Percentiles rank a stretch among this genome's conserved stretches.
Conservation (phyloP, 2,113 vertebrate species). For the Nycticebus coucang region DNA sequence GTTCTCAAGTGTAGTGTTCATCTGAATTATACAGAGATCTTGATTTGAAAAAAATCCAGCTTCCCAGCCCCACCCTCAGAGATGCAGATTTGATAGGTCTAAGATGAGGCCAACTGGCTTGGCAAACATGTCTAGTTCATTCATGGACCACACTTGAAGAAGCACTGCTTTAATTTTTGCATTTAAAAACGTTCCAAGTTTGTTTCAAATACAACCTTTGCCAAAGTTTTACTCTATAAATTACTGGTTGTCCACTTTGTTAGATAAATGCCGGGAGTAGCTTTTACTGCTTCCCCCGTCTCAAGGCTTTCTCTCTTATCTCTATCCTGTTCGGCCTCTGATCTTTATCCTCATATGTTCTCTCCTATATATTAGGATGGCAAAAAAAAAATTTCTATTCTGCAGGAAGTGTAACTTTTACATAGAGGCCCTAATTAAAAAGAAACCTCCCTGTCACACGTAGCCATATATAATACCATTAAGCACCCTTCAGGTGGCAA, state of each 20-base stretch:
- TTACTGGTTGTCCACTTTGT: neutral
- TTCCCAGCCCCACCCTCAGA: neutral
- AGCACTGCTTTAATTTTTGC: neutral
- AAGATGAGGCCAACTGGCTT: neutral
- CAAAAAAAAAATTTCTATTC: neutral
- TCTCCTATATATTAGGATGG: neutral
- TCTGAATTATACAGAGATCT: constrained; percentile 5
- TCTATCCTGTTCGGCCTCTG: neutral
- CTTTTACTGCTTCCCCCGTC: neutral
- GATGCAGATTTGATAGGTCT: neutral
- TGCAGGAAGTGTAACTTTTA: neutral
- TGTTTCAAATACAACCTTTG: neutral
- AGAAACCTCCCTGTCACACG: neutral
- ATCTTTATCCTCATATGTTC: neutral
- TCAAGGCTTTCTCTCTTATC: neutral
- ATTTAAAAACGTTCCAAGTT: neutral
- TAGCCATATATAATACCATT: neutral
- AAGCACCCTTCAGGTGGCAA: neutral
- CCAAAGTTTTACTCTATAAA: neutral
- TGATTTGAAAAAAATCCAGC: neutral
- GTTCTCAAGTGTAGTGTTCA: neutral
- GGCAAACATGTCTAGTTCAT: neutral
- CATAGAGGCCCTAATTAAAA: neutral
- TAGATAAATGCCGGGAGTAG: neutral
- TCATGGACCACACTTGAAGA: neutral